Base-by-base conservation (phyloP, 1,140 invertebrate species). In the Acromyrmex echinatior region DNA sequence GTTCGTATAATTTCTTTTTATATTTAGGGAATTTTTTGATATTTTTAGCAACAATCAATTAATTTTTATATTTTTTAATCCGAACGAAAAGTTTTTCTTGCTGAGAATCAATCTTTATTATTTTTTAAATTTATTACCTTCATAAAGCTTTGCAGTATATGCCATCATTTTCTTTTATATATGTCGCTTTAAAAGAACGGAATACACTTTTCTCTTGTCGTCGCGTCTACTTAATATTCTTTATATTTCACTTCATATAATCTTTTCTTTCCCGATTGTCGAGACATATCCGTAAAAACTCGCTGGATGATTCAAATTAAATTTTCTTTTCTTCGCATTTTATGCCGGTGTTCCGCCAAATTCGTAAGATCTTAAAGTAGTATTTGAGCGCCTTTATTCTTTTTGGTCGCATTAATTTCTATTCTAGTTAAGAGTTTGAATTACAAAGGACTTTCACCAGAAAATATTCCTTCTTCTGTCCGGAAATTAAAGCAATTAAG, bases 401-500 rank as follows among this genome's bases (percentile, higher is more conserved):
- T 49, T 80, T 70, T 63, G 31, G 31, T 74, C 53, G 73, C 66
- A 68, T 88, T 88, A 86, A 88, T 88, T 89, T 79, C 74, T 88
- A 80, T 51, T 62, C 68, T 78, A 53, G 60, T 79, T 86, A 76
- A 80, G 53, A 79, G 68, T 78, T 79, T 53, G 74, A 88, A 63
- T 88, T 88, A 88, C 56, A 88, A 85, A 86, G 74, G 18, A 39
- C 68, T 53, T 31, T 28, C 74, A 49, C 10, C 39, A 60, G 66
- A 78, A 89, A 89, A 76, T 86, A 88, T 86, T 74, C 60, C 60
- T 25, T 56, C 51, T 56, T 2, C 62, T 76, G 35, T 68, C 51
- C 49, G 66, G 68, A 88, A 86, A 89, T 76, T 68, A 80, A 79
- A 86, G 60, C 73, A 88, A 89, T 88, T 80, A 86, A 89, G 68